A percentile compares a stretch with the other conserved stretches of the same genome.
Conservation (phyloP, 1,140 invertebrate species). For the Frieseomelitta varia region DNA sequence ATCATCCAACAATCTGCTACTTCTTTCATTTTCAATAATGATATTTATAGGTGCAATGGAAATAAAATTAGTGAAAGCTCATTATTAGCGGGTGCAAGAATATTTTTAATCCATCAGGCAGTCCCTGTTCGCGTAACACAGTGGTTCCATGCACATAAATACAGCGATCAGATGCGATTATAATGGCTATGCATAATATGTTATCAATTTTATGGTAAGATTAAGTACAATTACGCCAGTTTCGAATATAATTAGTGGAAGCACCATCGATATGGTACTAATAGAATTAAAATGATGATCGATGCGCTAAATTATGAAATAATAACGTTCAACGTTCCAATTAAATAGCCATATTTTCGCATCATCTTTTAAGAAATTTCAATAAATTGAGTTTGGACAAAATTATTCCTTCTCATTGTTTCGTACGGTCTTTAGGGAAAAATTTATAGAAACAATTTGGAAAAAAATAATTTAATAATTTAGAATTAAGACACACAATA, state of each 20-base stretch:
- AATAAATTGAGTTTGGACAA: not conserved
- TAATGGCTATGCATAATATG: not conserved
- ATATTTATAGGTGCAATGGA: not conserved
- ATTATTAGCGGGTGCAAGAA: not conserved
- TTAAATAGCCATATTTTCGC: not conserved
- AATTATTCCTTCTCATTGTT: not conserved
- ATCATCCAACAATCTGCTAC: not conserved
- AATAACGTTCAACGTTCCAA: not conserved
- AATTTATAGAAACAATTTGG: too few species aligned
- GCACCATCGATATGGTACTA: not conserved
- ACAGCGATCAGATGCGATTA: not conserved
- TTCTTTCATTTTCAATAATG: not conserved
- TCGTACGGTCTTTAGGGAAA: not conserved
- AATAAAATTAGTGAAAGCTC: conserved; percentile 4
- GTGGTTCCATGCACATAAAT: not conserved
- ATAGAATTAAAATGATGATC: not conserved
- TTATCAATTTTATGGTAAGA: not conserved
- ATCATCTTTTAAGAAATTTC: not conserved
- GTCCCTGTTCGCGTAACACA: not conserved
- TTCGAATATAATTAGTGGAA: not conserved
- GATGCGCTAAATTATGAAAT: not conserved
- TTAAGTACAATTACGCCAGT: not conserved
- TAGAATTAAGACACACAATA: too few species aligned
- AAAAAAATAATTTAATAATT: too few species aligned
- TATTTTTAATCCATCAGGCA: conserved; percentile 15